Evolutionary conservation across 2,113 vertebrate species (phyloP), one percentile per base, ranked within the genome.

Genomic region (Chionodraco myersi): DNA sequence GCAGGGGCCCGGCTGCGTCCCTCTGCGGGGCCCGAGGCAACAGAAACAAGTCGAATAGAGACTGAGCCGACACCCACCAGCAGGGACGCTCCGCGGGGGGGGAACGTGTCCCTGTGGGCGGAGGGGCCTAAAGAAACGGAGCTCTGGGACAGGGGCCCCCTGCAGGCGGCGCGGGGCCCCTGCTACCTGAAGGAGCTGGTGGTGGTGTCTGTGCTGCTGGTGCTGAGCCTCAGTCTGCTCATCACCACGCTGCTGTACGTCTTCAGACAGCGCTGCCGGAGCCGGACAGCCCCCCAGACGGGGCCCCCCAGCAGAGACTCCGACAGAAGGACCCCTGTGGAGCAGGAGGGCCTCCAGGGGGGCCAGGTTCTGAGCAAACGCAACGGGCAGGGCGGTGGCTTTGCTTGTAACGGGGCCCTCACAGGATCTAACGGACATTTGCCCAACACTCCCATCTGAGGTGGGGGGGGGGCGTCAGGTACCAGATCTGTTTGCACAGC

Each of bases 121-220:
- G 51, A 51, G 7, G 26, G 14, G 15, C 56, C 61, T 3, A 76
- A 49, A n/a, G 85, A 75, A n/a, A 30, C 16, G 0, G 69, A 67
- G 9, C 3, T 72, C 10, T 41, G 1, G 1, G 80, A 77, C 0
- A 85, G 80, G 10, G 82, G 79, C 0, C 56, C 66, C 2, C 72
- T 80, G 30, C 62, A 63, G 16, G 72, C 70, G 0, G 23, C 63
- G 0, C 73, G 26, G 9, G 34, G 54, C 2, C 68, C 72, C 2
- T 88, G 82, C 49, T 95, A 93, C 71, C 77, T 94, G 2, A 89
- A 86, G 82, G 95, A 95, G 79, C 89, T 95, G 67, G 88, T 95
- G 44, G 85, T 88, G 0, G 94, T 95, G 54, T 93, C 94, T 0
- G 73, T 93, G 11, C 67, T 95, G 58, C 82, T 95, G 45, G 92